Base-by-base conservation (phyloP, 30 jellyfish, hydroid and myxozoan genomes). In the Hydractinia echinata region DNA sequence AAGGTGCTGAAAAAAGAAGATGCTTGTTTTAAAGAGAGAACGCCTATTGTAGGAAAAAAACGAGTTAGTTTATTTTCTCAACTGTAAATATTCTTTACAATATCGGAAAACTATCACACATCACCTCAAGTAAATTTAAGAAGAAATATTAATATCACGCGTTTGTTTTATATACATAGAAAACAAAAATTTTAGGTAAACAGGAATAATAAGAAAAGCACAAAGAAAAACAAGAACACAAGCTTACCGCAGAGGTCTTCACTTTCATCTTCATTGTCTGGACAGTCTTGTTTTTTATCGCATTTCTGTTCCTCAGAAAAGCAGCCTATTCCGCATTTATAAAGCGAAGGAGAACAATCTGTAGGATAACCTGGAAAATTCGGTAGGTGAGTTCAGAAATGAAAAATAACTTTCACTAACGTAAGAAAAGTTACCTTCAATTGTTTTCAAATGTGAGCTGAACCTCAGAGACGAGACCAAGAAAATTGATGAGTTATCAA, bases 211-310 rank as follows among this genome's bases (percentile, higher is more conserved):
- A 60, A 14, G 76, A 68, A 55, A 49, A 7, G 79, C 89, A 73
- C 14, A 6, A 55, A 54, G 6, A 58, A 20, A 16, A 60, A 82
- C 21, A 66, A 50, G 44, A 39, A 5, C 2, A 18, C 4, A 73
- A 14, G 7, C 51, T 19, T 81, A 67, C 87, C 86, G 76, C 97
- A 84, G 16, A 68, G 82, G 6, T 73, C 85, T 4, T 81, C 62
- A 53, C 77, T 68, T 69, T 92, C 98, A 64, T 92, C 98, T 20
- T 95, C 95, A 4, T 85, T 83, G 52, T 92, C 89, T 3, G 79
- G 88, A 69, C 98, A 92, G 53, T 92, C 96, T 5, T 9, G 13
- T 8, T 19, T 7, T 16, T 82, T 83, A 80, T 91, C 66, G 77
- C 97, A 91, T 86, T 82, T 86, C 79, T 83, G 73, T n/a, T 69